These are phyloP conservation scores for Ischnus inquisitorius DNA, from an alignment of 2,888 invertebrate species.

Conservation along the genomic window DNA sequence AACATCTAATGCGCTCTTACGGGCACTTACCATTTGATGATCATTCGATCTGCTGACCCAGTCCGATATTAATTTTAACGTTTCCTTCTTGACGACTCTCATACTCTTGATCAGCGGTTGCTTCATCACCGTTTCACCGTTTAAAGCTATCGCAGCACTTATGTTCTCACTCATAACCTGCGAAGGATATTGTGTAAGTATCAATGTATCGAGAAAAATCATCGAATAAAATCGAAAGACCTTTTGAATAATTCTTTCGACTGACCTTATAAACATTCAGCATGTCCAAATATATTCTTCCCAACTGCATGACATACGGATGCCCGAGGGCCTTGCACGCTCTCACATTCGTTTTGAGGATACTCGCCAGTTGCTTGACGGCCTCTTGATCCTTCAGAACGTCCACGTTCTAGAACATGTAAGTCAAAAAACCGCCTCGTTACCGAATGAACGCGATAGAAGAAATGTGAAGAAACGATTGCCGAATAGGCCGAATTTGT, in stretches of 20 bases:
- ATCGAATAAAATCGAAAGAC: not conserved
- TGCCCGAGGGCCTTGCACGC: conserved; percentile 99
- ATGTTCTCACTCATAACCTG: conserved; percentile 95
- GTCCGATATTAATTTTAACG: conserved; percentile 97
- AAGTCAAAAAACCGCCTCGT: conserved; percentile 28
- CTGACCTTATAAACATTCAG: conserved; percentile 98
- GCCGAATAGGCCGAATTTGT: conserved; percentile 63
- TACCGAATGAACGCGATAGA: not conserved
- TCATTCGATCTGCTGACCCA: conserved; percentile 98
- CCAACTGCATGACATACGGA: conserved; percentile 97
- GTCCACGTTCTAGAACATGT: conserved; percentile 92
- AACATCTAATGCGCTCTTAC: not conserved
- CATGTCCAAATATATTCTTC: conserved; percentile 99
- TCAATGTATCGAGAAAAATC: not conserved
- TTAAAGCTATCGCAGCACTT: conserved; percentile 95
- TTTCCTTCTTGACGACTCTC: conserved; percentile 99
- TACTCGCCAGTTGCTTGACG: conserved; percentile 98
- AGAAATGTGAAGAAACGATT: not conserved
- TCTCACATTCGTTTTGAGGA: conserved; percentile 99
- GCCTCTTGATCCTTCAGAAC: conserved; percentile 98
- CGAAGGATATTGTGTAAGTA: not conserved
- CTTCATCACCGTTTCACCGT: conserved; percentile 98
- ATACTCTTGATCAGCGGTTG: conserved; percentile 99
- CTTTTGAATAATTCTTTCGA: not conserved
- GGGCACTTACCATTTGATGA: conserved; percentile 90